A percentile compares a stretch with the other conserved stretches of the same genome.
phyloP scores from a whole-genome alignment of 1,140 invertebrate genomes.

The Tetramorium simillimum region DNA sequence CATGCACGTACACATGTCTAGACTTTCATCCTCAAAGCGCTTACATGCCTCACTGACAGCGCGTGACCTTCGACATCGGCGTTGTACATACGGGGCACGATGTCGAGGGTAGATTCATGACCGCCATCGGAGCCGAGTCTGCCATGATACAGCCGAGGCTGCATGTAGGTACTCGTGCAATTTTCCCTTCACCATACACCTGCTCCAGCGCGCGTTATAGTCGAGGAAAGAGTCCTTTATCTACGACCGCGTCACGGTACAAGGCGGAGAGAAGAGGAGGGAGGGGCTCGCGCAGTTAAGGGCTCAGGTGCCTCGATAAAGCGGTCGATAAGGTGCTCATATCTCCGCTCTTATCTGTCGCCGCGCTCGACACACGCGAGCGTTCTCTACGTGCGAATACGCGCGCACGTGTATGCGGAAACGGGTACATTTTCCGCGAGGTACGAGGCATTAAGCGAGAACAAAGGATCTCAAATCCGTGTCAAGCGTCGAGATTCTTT shows the following conservation, averaged over 20 bases:
- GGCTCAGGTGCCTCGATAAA: conserved; percentile 69
- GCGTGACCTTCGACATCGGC: conserved; percentile 55
- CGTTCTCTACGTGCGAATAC: not conserved
- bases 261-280: not conserved
- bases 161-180: conserved; percentile 55
- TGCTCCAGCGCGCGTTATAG: conserved; percentile 56
- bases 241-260: conserved; percentile 15
- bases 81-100: conserved; percentile 19
- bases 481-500: not conserved
- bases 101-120: conserved; percentile 61
- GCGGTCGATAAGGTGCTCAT: conserved; percentile 58
- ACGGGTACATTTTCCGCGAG: not conserved
- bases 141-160: not conserved
- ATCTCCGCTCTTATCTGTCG: conserved; percentile 46
- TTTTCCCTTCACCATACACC: conserved; percentile 61
- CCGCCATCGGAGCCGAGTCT: conserved; percentile 29
- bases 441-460: not conserved
- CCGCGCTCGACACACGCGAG: conserved; percentile 16
- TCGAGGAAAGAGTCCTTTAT: conserved; percentile 61
- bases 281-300: conserved; percentile 45
- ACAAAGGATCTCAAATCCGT: not conserved
- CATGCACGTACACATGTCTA: not conserved
- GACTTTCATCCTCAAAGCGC: conserved; percentile 31
- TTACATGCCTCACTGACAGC: conserved; percentile 42
- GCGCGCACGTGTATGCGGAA: not conserved